A percentile compares a stretch with the other conserved stretches of the same genome.
These are phyloP conservation scores for Brachymystax lenok DNA, from an alignment of 2,797 vertebrate species.

Conservation along the genomic window DNA sequence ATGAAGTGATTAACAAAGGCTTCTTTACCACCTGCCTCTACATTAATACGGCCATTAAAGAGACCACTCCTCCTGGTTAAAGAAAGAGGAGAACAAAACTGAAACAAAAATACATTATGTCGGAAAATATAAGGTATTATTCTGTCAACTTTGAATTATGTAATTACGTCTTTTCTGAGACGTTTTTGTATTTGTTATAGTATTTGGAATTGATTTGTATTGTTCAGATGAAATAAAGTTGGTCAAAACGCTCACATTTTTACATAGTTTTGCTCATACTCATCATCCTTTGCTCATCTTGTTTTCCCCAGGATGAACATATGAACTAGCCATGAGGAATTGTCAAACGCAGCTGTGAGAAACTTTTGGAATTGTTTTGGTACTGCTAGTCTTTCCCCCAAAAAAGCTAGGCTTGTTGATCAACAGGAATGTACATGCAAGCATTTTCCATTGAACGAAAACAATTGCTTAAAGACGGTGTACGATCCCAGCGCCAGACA, in stretches of 20 bases:
- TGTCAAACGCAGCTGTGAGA: background rate
- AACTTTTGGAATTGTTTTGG: background rate
- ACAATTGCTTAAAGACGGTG: constrained; percentile 37
- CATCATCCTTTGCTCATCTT: background rate
- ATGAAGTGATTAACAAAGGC: constrained; percentile 85
- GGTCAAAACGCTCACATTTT: background rate
- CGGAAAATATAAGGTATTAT: constrained; percentile 16
- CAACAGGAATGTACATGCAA: constrained; percentile 24
- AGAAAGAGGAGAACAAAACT: constrained; percentile 46
- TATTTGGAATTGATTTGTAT: background rate
- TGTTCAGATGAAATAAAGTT: background rate
- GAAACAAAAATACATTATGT: constrained; percentile 55
- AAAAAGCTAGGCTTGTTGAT: constrained; percentile 1
- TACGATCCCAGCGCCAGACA: constrained; percentile 29
- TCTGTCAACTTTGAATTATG: background rate
- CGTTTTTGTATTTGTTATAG: background rate
- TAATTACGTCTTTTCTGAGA: too few species aligned
- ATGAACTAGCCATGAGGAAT: background rate
- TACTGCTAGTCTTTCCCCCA: background rate
- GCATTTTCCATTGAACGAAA: constrained; percentile 43
- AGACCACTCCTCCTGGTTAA: constrained; percentile 65
- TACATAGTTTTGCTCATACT: too few species aligned
- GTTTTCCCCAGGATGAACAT: background rate
- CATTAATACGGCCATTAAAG: constrained; percentile 76
- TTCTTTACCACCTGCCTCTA: constrained; percentile 82